These are phyloP conservation scores for Pipistrellus kuhlii DNA, from an alignment of 2,797 vertebrate genomes.

Conservation along the genomic window DNA sequence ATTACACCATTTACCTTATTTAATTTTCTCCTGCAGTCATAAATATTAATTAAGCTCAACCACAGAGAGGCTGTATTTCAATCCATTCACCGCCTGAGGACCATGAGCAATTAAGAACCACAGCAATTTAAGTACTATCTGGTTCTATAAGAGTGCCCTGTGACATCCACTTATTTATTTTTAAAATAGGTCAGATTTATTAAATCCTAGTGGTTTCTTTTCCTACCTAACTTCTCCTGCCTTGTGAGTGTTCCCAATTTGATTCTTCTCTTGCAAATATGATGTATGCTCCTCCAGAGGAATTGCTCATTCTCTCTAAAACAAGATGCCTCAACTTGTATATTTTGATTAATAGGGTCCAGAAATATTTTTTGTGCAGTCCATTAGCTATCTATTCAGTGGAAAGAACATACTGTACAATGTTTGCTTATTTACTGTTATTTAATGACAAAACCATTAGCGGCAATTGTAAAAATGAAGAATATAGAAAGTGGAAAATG, in stretches of 20 bases:
- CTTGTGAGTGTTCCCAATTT: neutral
- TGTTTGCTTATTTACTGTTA: neutral
- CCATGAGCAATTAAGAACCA: conserved; percentile 64
- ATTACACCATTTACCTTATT: conserved; percentile 71
- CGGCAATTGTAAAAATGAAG: neutral
- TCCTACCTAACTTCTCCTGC: conserved; percentile 32
- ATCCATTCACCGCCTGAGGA: conserved; percentile 58
- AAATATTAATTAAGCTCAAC: conserved; percentile 79
- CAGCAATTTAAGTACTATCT: conserved; percentile 43
- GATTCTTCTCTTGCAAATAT: conserved; percentile 48
- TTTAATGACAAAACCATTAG: conserved; percentile 20
- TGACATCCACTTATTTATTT: conserved; percentile 30
- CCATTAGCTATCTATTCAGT: neutral
- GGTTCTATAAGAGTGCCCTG: conserved; percentile 12
- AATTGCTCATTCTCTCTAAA: conserved; percentile 51
- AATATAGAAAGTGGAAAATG: neutral
- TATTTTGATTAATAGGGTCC: neutral
- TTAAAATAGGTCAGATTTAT: conserved; percentile 58
- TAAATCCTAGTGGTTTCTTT: conserved; percentile 37
- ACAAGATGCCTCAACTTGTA: neutral
- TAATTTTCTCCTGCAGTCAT: conserved; percentile 75
- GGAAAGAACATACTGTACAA: neutral
- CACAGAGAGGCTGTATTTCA: conserved; percentile 60
- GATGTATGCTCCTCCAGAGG: neutral
- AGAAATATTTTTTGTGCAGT: neutral